Base-by-base conservation (phyloP, 2,113 vertebrate species). In the Percina caprodes region DNA sequence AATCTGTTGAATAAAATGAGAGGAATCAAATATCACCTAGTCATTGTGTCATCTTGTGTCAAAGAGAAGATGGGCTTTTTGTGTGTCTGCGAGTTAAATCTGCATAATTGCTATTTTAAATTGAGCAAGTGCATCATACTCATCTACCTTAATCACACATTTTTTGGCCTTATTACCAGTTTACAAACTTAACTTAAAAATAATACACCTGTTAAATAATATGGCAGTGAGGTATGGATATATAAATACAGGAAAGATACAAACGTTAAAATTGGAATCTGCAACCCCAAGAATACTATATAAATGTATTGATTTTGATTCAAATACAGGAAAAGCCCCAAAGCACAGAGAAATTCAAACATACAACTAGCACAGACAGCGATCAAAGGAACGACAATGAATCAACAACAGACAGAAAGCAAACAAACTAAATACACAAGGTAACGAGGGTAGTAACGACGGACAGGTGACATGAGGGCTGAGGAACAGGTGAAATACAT, bases 1-100 rank as follows among this genome's bases (percentile, higher is more conserved):
- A 62, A 82, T 61, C 63, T 58, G 45, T 69, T 65, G 9, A 90
- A 87, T 86, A 78, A 89, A 89, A 69, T 65, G 5, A 82, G 24
- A 24, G 8, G 13, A 58, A 81, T 60, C 61, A 39, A 68, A 80
- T 9, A 2, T 14, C n/a, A 66, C 15, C 21, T 52, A 54, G 71
- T 79, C 12, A n/a, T 55, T 0, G 4, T 72, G 26, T 77, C 24
- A 23, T 84, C 0, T 58, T 51, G 1, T 55, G 14, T 59, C 21
- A 45, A 21, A 61, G 2, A 30, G 45, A 21, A 24, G 59, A 55
- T 46, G 2, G 8, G 14, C 21, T 24, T 11, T 73, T 73, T 51
- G 11, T n/a, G 33, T 35, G 39, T 65, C 19, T 51, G 3, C 63
- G 18, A 42, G 33, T 30, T 45, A 12, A 19, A n/a, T 45, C 23